Conservation (phyloP, 2,888 invertebrate genomes). For the Geotrupes spiniger region DNA sequence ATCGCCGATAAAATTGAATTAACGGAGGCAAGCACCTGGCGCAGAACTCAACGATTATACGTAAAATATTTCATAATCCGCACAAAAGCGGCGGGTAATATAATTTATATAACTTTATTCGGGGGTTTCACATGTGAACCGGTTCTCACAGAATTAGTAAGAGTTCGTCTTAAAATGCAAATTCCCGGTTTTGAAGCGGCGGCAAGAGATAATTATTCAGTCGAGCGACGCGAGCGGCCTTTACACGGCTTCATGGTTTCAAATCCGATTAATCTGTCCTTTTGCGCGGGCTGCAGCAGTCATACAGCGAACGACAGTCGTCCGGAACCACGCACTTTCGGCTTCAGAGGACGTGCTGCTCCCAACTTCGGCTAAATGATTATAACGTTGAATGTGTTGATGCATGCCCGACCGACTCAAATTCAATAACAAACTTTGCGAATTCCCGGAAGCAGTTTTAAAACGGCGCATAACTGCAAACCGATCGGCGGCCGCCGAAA, state of each 20-base stretch:
- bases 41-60: no score
- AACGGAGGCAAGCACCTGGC: no score
- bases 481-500: neutral
- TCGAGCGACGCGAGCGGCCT: slow-evolving; percentile 42
- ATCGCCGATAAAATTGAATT: no score
- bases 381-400: slow-evolving; percentile 31
- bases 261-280: slow-evolving; percentile 49
- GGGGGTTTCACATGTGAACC: slow-evolving; percentile 29
- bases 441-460: slow-evolving; percentile 27
- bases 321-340: slow-evolving; percentile 28
- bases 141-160: slow-evolving; percentile 41
- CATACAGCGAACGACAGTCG: slow-evolving; percentile 11
- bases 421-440: slow-evolving; percentile 29
- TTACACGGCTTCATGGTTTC: slow-evolving; percentile 50
- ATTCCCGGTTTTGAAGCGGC: slow-evolving; percentile 42
- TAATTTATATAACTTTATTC: slow-evolving; percentile 5
- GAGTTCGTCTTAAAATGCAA: slow-evolving; percentile 47
- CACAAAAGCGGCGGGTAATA: neutral
- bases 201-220: slow-evolving; percentile 48
- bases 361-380: slow-evolving; percentile 30
- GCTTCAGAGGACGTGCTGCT: neutral
- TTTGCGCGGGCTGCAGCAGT: slow-evolving; percentile 27
- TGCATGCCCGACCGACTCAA: slow-evolving; percentile 24
- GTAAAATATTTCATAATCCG: no score
- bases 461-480: slow-evolving; percentile 18